phyloP scores from a whole-genome alignment of 2,888 invertebrate species.

The Parnassius glacialis region DNA sequence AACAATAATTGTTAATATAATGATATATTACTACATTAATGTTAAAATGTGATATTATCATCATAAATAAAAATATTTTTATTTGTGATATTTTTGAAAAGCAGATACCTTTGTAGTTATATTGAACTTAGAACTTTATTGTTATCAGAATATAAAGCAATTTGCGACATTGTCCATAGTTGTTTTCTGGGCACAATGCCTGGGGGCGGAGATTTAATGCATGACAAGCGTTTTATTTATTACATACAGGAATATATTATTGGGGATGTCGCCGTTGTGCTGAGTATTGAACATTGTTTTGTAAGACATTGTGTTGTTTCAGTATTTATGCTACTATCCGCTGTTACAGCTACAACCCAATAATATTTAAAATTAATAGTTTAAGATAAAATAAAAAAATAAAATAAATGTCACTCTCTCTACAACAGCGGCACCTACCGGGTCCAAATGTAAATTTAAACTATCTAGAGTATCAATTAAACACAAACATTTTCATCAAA shows the following conservation, averaged over 20 bases:
- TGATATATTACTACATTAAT: too few relatives aligned
- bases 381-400: too few relatives aligned
- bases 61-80: too few relatives aligned
- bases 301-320: conserved; percentile 5
- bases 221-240: conserved; percentile 24
- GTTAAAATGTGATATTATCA: too few relatives aligned
- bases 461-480: too few relatives aligned
- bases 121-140: conserved; percentile 13
- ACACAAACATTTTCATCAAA: too few relatives aligned
- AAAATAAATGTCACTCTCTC: too few relatives aligned
- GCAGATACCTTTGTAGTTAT: not conserved
- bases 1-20: too few relatives aligned
- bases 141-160: conserved; percentile 15
- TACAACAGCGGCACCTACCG: too few relatives aligned
- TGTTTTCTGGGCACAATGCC: conserved; percentile 25
- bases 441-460: too few relatives aligned
- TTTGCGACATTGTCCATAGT: conserved; percentile 13
- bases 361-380: too few relatives aligned
- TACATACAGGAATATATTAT: conserved; percentile 25
- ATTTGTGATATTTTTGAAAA: not conserved
- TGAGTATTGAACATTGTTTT: conserved; percentile 14
- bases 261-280: conserved; percentile 15
- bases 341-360: not conserved
- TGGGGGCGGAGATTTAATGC: conserved; percentile 24
- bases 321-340: not conserved